Conservation (phyloP, 2,888 invertebrate genomes). For the Trachelus tabidus region DNA sequence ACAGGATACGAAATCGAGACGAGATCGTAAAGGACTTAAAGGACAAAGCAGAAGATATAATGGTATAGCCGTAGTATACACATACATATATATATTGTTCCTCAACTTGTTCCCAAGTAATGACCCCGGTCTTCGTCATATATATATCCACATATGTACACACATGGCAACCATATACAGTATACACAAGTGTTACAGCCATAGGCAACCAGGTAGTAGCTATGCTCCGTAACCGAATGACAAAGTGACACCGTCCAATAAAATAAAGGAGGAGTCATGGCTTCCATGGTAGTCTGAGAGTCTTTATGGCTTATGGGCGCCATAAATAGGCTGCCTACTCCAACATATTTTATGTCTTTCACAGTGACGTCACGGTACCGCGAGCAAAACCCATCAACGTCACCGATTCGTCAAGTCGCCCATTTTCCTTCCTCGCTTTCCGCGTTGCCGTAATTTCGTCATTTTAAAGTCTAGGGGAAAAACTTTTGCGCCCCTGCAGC, state of each 20-base stretch:
- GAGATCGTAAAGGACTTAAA: background rate
- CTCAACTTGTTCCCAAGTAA: background rate
- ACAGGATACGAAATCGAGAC: background rate
- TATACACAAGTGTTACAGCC: background rate
- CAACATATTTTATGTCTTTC: background rate
- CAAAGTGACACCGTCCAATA: slow-evolving; percentile 3
- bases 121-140: background rate
- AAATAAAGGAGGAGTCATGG: background rate
- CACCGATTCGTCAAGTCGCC: background rate
- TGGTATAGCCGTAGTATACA: background rate
- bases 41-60: background rate
- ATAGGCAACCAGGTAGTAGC: background rate
- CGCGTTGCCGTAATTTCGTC: too few relatives aligned
- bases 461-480: background rate
- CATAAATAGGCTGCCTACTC: background rate
- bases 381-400: background rate
- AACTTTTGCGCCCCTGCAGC: fast-evolving
- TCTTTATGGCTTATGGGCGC: background rate
- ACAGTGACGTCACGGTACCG: background rate
- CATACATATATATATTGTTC: background rate
- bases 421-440: background rate
- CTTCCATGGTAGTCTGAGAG: background rate
- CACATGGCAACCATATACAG: background rate
- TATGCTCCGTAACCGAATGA: background rate
- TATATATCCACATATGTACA: background rate